These are phyloP conservation scores for Eupithecia inturbata DNA, from an alignment of 2,888 invertebrate species.

Conservation along the genomic window DNA sequence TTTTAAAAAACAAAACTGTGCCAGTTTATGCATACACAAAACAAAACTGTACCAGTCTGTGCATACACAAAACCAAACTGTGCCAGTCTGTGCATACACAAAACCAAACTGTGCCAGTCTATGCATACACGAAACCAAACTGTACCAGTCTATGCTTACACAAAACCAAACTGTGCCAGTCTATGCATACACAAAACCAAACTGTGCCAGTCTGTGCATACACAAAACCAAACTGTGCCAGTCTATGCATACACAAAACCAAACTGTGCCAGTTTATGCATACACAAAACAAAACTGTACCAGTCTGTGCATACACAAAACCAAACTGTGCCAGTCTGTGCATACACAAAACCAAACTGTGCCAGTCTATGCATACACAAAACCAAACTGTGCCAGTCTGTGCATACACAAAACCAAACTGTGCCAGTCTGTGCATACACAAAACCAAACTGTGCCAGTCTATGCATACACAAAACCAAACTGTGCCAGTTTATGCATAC, in stretches of 20 bases:
- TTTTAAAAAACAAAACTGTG: slow-evolving; percentile 9
- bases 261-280: slow-evolving; percentile 22
- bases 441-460: slow-evolving; percentile 18
- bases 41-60: slow-evolving; percentile 24
- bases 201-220: slow-evolving; percentile 25
- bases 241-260: too few relatives aligned
- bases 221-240: too few relatives aligned
- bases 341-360: slow-evolving; percentile 29
- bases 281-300: slow-evolving; percentile 31
- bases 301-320: too few relatives aligned
- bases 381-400: slow-evolving; percentile 18
- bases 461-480: slow-evolving; percentile 28
- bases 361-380: too few relatives aligned
- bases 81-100: slow-evolving; percentile 28
- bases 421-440: too few relatives aligned
- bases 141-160: too few relatives aligned
- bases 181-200: slow-evolving; percentile 21
- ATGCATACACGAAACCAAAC: slow-evolving; percentile 29
- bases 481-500: too few relatives aligned
- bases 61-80: slow-evolving; percentile 18
- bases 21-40: slow-evolving; percentile 29
- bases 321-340: slow-evolving; percentile 21
- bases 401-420: slow-evolving; percentile 29
- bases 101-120: slow-evolving; percentile 17
- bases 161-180: slow-evolving; percentile 18